Evolutionary conservation across 2,888 invertebrate genomes (phyloP), one percentile per base, ranked within the genome.

Genomic region (Lochmaea capreae): DNA sequence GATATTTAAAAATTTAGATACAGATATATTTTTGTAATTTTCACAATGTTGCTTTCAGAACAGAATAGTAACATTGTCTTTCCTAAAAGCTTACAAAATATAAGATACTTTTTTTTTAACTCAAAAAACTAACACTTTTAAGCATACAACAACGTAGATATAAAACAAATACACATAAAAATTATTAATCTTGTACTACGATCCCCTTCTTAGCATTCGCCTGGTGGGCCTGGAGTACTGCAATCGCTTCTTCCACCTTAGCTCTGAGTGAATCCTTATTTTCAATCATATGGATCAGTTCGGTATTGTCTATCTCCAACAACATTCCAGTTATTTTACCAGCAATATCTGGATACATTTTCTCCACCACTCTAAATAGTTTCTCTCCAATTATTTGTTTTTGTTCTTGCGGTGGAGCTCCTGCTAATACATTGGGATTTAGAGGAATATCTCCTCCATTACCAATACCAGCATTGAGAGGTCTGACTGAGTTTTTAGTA

Each of bases 261-360:
- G 97, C 95, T 87, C 96, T 96, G 75, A 99, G 92, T 54, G 97
- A 96, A 84, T 97, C 97, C 82, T 93, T 93, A 76, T 85, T 83
- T 87, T 97, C 96, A 84, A 99, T 90, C 97, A 99, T 97, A 88
- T 97, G 97, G 81, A 99, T 90, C 82, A 99, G 89, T 87, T 99
- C 99, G 10, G 97, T 95, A 88, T 98, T 98, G 89, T 99, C 99
- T 85, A 99, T 99, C 88, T 99, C 99, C 84, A 99, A 89, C 88
- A 99, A 91, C 98, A 98, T 98, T 83, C 99, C 99, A 77, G 99
- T 99, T 81, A 99, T 98, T 89, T 99, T 99, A 67, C 98, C 98
- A 80, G 98, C 97, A 83, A 97, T 90, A 73, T 94, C 93, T 43
- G 96, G 94, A 88, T 98, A 95, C 94, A 97, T 96, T 82, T 94